These are phyloP conservation scores for Taphrorychus bicolor DNA, from an alignment of 2,888 invertebrate species.

Conservation along the genomic window DNA sequence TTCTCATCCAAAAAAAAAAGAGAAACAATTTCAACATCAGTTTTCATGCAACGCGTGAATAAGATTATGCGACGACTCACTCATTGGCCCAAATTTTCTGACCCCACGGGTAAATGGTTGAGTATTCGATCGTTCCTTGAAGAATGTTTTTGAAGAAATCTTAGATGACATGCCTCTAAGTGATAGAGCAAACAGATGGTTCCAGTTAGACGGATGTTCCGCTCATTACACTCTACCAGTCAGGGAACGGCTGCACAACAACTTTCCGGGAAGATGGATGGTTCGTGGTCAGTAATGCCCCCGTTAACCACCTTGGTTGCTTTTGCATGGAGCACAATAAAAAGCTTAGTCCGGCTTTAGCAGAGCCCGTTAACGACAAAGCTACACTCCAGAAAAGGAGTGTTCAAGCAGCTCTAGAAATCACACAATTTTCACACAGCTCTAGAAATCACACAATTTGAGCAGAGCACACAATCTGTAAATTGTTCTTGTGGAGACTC, in stretches of 20 bases:
- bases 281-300: no score
- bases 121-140: no score
- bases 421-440: no score
- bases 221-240: conserved; percentile 27
- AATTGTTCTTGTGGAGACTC: no score
- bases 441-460: no score
- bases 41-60: no score
- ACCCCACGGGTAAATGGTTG: no score
- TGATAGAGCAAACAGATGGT: conserved; percentile 35
- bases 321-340: conserved; percentile 13
- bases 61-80: no score
- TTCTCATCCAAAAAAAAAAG: neutral
- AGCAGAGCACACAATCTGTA: no score
- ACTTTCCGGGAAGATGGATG: no score
- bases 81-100: no score
- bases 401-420: conserved; percentile 13
- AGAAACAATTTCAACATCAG: conserved; percentile 2
- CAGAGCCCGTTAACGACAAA: conserved; percentile 19
- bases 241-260: conserved; percentile 15
- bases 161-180: conserved; percentile 31
- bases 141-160: conserved; percentile 29
- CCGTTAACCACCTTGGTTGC: neutral
- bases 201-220: conserved; percentile 30
- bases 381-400: conserved; percentile 10
- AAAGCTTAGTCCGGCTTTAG: conserved; percentile 15